These are phyloP conservation scores for Drosophila greeni DNA, from an alignment of 2,888 invertebrate genomes.

Conservation along the genomic window DNA sequence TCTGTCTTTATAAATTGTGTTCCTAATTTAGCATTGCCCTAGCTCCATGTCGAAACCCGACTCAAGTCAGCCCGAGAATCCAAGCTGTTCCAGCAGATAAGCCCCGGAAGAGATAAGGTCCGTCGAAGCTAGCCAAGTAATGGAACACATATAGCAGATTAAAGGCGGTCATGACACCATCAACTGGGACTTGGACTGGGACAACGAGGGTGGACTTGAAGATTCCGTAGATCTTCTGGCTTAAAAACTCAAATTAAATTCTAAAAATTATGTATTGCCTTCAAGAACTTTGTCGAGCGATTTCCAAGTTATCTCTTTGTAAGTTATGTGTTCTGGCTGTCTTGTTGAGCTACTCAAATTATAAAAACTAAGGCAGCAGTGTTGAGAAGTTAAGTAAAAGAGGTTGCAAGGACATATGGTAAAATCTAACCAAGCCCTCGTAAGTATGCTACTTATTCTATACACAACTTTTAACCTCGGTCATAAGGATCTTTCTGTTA, in stretches of 20 bases:
- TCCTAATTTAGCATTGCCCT: slow-evolving; percentile 11
- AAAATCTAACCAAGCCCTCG: not conserved
- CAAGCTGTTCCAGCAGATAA: slow-evolving; percentile 21
- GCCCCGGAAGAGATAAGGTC: slow-evolving; percentile 34
- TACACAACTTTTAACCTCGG: not conserved
- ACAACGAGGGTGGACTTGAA: slow-evolving; percentile 5
- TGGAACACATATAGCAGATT: slow-evolving; percentile 39
- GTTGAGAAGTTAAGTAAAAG: not conserved
- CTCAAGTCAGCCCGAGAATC: slow-evolving; percentile 2
- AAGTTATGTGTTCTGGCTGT: too few species aligned
- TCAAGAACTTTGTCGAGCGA: too few species aligned
- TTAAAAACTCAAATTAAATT: not conserved
- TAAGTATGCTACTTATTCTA: not conserved
- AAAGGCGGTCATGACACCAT: slow-evolving; percentile 39
- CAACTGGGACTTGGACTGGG: slow-evolving; percentile 28
- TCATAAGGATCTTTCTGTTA: not conserved
- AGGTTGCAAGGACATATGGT: not conserved
- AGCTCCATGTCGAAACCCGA: slow-evolving; percentile 20
- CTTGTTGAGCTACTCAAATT: too few species aligned
- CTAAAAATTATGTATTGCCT: not conserved
- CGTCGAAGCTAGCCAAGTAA: not conserved
- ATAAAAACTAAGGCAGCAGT: too few species aligned
- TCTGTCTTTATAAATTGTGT: slow-evolving; percentile 1
- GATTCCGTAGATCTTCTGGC: not conserved
- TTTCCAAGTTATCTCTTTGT: too few species aligned